A percentile compares a stretch with the other conserved stretches of the same genome.
phyloP scores from a whole-genome alignment of 2,113 vertebrate genomes.

The Dicrurus megarhynchus region DNA sequence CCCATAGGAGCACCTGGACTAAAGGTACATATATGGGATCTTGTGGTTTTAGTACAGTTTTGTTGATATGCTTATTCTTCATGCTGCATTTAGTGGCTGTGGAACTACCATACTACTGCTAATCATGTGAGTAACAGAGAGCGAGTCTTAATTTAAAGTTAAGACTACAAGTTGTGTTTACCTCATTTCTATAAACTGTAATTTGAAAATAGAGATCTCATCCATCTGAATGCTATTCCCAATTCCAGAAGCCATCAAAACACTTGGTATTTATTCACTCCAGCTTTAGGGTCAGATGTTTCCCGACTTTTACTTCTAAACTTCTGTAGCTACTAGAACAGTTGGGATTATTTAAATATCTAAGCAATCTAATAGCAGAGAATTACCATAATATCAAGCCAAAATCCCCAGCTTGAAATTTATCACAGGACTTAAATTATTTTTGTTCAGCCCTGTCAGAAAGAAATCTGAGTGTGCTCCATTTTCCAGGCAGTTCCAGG shows the following conservation, averaged over 20 bases:
- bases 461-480: not conserved
- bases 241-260: not conserved
- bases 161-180: not conserved
- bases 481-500: not conserved
- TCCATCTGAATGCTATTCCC: not conserved
- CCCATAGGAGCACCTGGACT: slow-evolving; percentile 79
- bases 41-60: not conserved
- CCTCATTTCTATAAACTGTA: not conserved
- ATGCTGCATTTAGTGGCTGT: not conserved
- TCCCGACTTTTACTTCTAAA: not conserved
- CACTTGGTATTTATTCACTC: not conserved
- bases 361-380: not conserved
- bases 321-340: not conserved
- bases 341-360: not conserved
- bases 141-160: not conserved
- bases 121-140: not conserved
- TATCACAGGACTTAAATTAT: not conserved
- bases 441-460: not conserved
- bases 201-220: not conserved
- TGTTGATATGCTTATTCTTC: not conserved
- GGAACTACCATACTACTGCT: not conserved
- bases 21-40: slow-evolving; percentile 75
- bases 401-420: not conserved
- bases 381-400: not conserved
- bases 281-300: not conserved